Conservation (phyloP, 2,888 invertebrate species). For the Cryptocheilus praepositus region DNA sequence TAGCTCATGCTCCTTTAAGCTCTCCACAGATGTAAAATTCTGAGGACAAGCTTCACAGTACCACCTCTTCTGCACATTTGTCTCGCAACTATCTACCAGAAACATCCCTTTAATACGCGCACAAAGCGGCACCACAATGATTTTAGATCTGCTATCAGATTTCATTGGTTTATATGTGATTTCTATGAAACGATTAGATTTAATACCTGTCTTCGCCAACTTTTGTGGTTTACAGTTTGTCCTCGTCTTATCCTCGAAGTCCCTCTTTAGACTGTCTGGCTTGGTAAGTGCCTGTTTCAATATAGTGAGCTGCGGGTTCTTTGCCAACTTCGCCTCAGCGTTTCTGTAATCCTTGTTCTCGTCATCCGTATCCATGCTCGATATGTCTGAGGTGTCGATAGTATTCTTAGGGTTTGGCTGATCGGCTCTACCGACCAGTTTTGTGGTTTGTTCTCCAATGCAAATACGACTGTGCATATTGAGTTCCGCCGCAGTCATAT, state of each 20-base stretch:
- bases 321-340: slow-evolving; percentile 75
- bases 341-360: slow-evolving; percentile 68
- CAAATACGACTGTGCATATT: slow-evolving; percentile 69
- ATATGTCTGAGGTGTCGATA: slow-evolving; percentile 66
- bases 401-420: slow-evolving; percentile 68
- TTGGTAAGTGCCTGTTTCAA: slow-evolving; percentile 71
- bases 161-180: neutral
- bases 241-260: slow-evolving; percentile 64
- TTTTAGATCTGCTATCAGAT: slow-evolving; percentile 1
- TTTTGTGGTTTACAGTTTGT: slow-evolving; percentile 66
- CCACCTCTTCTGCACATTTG: slow-evolving; percentile 64
- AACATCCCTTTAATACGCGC: neutral
- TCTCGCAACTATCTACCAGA: slow-evolving; percentile 46
- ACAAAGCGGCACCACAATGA: neutral
- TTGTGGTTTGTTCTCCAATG: slow-evolving; percentile 53
- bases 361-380: slow-evolving; percentile 68
- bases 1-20: slow-evolving; percentile 66
- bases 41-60: slow-evolving; percentile 68
- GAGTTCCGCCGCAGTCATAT: slow-evolving; percentile 66
- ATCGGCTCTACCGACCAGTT: slow-evolving; percentile 68
- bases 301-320: slow-evolving; percentile 73
- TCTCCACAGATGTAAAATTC: slow-evolving; percentile 63
- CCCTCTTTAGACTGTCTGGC: slow-evolving; percentile 62
- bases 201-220: slow-evolving; percentile 67
- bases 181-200: slow-evolving; percentile 43